Conservation (phyloP, 2,113 vertebrate genomes). For the Sula dactylatra region DNA sequence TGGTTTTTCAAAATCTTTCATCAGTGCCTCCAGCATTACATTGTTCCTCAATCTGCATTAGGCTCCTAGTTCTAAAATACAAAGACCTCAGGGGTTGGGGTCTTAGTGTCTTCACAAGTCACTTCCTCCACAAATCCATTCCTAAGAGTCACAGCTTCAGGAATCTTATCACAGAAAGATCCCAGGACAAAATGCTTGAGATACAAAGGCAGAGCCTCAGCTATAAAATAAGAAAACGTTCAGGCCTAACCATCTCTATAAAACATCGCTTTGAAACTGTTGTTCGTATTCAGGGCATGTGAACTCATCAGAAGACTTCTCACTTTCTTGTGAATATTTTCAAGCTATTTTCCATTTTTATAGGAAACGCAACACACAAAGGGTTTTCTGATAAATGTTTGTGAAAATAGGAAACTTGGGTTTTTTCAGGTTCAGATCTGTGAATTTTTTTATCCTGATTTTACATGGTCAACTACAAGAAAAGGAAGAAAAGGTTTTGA, state of each 20-base stretch:
- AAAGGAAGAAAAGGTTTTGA: neutral
- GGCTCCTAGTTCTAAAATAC: neutral
- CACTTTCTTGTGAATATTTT: neutral
- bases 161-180: neutral
- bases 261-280: neutral
- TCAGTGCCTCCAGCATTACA: neutral
- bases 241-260: neutral
- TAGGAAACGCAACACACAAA: neutral
- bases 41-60: neutral
- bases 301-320: neutral
- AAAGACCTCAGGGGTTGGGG: neutral
- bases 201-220: neutral
- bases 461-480: neutral
- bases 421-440: neutral
- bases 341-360: neutral
- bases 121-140: neutral
- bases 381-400: neutral
- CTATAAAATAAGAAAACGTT: neutral
- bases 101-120: neutral
- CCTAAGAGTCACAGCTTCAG: neutral
- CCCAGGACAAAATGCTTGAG: neutral
- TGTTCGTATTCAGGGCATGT: neutral
- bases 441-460: neutral
- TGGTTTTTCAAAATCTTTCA: neutral
- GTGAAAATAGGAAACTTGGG: neutral